A percentile compares a stretch with the other conserved stretches of the same genome.
These are phyloP conservation scores for Sander vitreus DNA, from an alignment of 2,113 vertebrate species.

Conservation along the genomic window DNA sequence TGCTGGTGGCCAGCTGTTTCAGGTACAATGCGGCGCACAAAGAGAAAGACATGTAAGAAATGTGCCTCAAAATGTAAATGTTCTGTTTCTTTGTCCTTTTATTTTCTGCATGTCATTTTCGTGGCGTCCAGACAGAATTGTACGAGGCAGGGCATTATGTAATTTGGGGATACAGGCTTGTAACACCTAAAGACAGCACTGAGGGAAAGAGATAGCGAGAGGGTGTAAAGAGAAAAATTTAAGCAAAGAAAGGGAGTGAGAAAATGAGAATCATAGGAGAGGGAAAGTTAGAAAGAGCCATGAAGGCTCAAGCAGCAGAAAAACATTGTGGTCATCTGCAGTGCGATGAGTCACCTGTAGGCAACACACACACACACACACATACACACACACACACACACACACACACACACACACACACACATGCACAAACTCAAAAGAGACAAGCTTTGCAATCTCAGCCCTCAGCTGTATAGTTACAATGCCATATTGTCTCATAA, in stretches of 20 bases:
- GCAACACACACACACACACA: constrained; percentile 64
- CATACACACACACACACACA: constrained; percentile 38
- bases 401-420: background rate
- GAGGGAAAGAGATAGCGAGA: constrained; percentile 44
- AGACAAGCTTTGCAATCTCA: constrained; percentile 69
- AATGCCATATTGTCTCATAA: constrained; percentile 65
- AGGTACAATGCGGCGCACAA: constrained; percentile 16
- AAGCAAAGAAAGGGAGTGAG: constrained; percentile 10
- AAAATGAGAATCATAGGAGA: constrained; percentile 46
- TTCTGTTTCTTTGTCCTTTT: constrained; percentile 34
- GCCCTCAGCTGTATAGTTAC: constrained; percentile 72
- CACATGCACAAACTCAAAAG: constrained; percentile 54
- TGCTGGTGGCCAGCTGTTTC: constrained; percentile 30
- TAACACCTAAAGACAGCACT: constrained; percentile 39
- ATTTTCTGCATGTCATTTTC: constrained; percentile 32
- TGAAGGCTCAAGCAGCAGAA: constrained; percentile 70
- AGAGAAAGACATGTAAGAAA: constrained; percentile 13
- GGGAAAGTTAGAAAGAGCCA: constrained; percentile 58
- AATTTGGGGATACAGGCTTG: constrained; percentile 41
- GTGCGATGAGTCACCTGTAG: constrained; percentile 84
- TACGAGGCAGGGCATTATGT: constrained; percentile 27
- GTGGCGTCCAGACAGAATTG: constrained; percentile 2
- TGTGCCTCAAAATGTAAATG: constrained; percentile 21
- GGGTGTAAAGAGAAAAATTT: constrained; percentile 10
- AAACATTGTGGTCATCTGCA: constrained; percentile 83